These are phyloP conservation scores for Cephalopholis sonnerati DNA, from an alignment of 2,113 vertebrate species.

Conservation along the genomic window DNA sequence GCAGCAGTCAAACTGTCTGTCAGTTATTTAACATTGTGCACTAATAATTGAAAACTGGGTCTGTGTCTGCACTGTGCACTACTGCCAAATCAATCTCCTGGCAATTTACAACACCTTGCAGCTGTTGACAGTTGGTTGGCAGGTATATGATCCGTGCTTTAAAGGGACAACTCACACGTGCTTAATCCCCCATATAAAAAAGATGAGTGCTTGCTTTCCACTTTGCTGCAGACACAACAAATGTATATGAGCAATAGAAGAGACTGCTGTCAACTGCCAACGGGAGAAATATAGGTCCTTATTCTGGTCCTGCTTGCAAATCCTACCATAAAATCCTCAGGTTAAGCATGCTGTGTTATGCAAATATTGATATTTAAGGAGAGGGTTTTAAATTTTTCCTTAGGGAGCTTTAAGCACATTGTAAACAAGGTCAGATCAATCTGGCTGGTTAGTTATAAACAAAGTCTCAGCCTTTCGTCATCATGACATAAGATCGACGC, in stretches of 20 bases:
- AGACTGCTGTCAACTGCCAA: conserved; percentile 18
- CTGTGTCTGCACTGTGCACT: conserved; percentile 23
- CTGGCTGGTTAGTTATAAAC: conserved; percentile 36
- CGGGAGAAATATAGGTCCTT: not conserved
- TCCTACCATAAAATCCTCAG: conserved; percentile 32
- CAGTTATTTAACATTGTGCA: conserved; percentile 23
- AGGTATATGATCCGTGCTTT: conserved; percentile 42
- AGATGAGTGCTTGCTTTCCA: conserved; percentile 21
- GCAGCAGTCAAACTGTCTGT: conserved; percentile 12
- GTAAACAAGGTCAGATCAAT: conserved; percentile 64
- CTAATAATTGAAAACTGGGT: conserved; percentile 32
- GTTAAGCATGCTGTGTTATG: conserved; percentile 32
- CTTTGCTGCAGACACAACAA: conserved; percentile 14
- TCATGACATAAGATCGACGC: conserved; percentile 58
- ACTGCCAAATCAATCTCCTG: conserved; percentile 45
- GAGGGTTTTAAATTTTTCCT: conserved; percentile 40
- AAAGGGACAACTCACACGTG: conserved; percentile 43
- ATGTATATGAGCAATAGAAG: conserved; percentile 1
- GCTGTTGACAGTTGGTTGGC: conserved; percentile 59
- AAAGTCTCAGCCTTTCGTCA: conserved; percentile 53
- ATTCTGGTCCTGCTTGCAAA: conserved; percentile 17
- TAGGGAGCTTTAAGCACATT: conserved; percentile 44
- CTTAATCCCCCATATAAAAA: conserved; percentile 43
- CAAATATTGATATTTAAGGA: conserved; percentile 67
- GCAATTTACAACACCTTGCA: conserved; percentile 34